Conservation (phyloP, 2,113 vertebrate genomes). For the Aphyosemion australe region DNA sequence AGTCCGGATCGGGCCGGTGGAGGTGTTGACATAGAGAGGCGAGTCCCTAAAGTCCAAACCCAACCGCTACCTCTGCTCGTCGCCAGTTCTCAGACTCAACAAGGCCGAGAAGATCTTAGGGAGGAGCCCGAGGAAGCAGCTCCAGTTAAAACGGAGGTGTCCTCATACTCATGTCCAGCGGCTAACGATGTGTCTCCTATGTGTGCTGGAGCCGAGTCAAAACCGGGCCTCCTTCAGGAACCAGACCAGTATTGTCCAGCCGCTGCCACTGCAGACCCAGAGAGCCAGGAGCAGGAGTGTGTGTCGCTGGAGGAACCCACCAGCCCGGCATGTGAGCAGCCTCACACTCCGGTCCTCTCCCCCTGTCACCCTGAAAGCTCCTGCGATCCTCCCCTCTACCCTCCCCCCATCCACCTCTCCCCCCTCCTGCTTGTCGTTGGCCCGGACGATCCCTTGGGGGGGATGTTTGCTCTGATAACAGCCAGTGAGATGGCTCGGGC, state of each 20-base stretch:
- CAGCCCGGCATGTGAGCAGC: constrained; percentile 19
- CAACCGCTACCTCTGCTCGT: constrained; percentile 28
- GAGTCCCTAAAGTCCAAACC: constrained; percentile 13
- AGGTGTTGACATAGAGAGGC: constrained; percentile 20
- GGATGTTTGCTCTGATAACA: constrained; percentile 88
- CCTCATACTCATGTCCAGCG: constrained; percentile 70
- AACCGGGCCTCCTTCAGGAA: constrained; percentile 61
- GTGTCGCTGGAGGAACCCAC: constrained; percentile 11
- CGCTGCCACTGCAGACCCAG: constrained; percentile 19
- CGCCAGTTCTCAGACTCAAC: constrained; percentile 26
- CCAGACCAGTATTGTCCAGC: constrained; percentile 23
- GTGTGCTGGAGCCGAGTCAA: constrained; percentile 66
- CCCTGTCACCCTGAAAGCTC: constrained; percentile 50
- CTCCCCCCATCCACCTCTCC: constrained; percentile 55
- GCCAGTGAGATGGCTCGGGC: constrained; percentile 91
- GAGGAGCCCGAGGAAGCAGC: constrained; percentile 74
- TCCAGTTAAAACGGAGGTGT: constrained; percentile 71
- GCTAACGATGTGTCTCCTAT: constrained; percentile 72
- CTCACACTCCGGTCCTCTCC: constrained; percentile 15
- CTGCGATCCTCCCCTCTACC: constrained; percentile 63
- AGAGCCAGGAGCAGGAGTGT: constrained; percentile 28
- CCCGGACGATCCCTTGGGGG: constrained; percentile 89
- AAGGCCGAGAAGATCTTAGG: constrained; percentile 66
- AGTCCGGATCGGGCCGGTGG: constrained; percentile 18
- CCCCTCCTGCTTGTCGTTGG: constrained; percentile 63